Conservation (phyloP, 1,140 invertebrate species). For the Goniozus legneri region DNA sequence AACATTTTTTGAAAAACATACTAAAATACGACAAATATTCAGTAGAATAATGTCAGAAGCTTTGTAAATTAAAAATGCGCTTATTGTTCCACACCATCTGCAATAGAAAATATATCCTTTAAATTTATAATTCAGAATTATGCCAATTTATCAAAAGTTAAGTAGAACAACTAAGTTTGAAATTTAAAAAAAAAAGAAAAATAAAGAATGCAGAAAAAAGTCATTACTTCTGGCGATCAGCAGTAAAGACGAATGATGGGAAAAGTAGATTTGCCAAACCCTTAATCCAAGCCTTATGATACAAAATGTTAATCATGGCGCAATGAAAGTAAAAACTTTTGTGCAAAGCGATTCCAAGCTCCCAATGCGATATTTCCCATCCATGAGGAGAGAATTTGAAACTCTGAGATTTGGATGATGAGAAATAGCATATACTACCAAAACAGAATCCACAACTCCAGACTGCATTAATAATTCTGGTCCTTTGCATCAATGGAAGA, state of each 20-base stretch:
- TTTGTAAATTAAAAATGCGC: slow-evolving; percentile 32
- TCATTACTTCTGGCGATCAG: slow-evolving; percentile 33
- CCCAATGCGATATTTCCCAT: slow-evolving; percentile 11
- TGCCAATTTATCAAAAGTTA: background rate
- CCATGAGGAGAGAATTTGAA: slow-evolving; percentile 12
- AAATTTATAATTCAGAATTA: background rate
- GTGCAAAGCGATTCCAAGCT: slow-evolving; percentile 23
- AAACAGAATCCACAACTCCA: slow-evolving; percentile 36
- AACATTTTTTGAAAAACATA: slow-evolving; percentile 25
- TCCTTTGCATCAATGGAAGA: slow-evolving; percentile 25
- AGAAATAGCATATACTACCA: slow-evolving; percentile 29
- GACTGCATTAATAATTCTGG: slow-evolving; percentile 27
- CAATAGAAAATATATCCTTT: slow-evolving; percentile 15
- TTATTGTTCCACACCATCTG: slow-evolving; percentile 31
- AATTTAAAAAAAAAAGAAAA: slow-evolving; percentile 5
- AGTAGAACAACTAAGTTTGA: background rate
- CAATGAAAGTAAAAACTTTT: slow-evolving; percentile 38
- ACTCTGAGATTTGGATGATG: slow-evolving; percentile 13
- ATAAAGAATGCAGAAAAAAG: slow-evolving; percentile 1
- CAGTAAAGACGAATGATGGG: slow-evolving; percentile 31
- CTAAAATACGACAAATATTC: slow-evolving; percentile 31
- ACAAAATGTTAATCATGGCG: slow-evolving; percentile 27
- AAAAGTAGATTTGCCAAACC: slow-evolving; percentile 36
- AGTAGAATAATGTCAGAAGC: slow-evolving; percentile 30
- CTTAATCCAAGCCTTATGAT: slow-evolving; percentile 27